Conservation (phyloP, 2,888 invertebrate species). For the Melanostoma mellinum region DNA sequence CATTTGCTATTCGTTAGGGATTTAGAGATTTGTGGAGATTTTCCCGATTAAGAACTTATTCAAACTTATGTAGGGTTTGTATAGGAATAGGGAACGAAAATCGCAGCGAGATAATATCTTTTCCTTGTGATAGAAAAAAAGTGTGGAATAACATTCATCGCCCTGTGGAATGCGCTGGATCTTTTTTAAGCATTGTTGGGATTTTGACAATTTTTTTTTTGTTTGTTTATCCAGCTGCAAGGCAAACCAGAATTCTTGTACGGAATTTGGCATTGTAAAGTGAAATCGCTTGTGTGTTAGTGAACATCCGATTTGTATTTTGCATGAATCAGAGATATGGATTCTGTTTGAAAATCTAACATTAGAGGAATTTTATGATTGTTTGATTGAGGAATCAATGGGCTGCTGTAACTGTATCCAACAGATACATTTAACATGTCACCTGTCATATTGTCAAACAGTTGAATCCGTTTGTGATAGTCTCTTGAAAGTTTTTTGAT, state of each 20-base stretch:
- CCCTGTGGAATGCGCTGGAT: constrained; percentile 57
- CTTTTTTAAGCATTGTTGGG: constrained; percentile 41
- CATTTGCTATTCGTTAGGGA: constrained; percentile 67
- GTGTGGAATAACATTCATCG: constrained; percentile 53
- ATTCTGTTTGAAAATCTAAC: constrained; percentile 1
- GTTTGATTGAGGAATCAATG: constrained; percentile 39
- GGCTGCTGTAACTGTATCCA: neutral
- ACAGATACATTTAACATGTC: too few species aligned
- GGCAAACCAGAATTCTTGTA: constrained; percentile 43
- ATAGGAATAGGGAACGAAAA: constrained; percentile 12
- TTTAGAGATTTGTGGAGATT: constrained; percentile 62
- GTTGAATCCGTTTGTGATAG: too few species aligned
- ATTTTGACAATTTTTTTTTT: constrained; percentile 54
- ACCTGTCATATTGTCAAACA: too few species aligned
- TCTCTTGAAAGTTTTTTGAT: too few species aligned
- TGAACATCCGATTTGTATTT: constrained; percentile 10
- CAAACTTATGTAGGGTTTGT: constrained; percentile 24
- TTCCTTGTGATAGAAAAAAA: constrained; percentile 14
- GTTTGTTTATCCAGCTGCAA: constrained; percentile 75
- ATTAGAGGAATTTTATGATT: neutral
- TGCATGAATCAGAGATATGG: constrained; percentile 17
- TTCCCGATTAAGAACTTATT: constrained; percentile 61
- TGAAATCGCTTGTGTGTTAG: constrained; percentile 10
- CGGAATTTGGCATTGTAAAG: constrained; percentile 15
- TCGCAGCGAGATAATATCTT: constrained; percentile 61